Evolutionary conservation across 2,113 vertebrate species (phyloP), one percentile per base, ranked within the genome.

Genomic region (Halcyon senegalensis): DNA sequence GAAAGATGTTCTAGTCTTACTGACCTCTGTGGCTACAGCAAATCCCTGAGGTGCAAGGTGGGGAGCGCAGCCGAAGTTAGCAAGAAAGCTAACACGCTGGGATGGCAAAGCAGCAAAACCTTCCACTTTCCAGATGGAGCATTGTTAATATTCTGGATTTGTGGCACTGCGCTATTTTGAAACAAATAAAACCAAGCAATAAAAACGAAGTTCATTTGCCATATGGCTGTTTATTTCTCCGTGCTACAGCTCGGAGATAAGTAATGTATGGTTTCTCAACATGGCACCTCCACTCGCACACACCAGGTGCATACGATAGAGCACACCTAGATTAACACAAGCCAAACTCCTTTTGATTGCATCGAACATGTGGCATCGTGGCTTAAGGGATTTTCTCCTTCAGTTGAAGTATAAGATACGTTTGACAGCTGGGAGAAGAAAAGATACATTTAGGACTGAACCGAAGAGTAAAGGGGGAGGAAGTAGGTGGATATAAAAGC

Each of bases 221-320:
- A 98, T 98, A 97, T 98, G 98, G 97, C 91, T 97, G 95, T 96
- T 98, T 97, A 97, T 97, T 97, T 97, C 96, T 97, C 82, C 89
- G 80, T 87, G 91, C 74, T 87, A 67, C 89, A 96, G 69, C 77
- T 97, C 94, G 85, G 86, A 97, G 86, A 94, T 92, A 96, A 96
- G 96, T 96, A 97, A 96, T 97, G 88, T 88, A 92, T 88, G 89
- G 90, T n/a, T 94, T 56, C 94, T 96, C 96, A 96, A 87, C 92
- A 90, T 94, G 94, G 93, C 92, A 96, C 82, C 92, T 81, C 37
- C 83, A 46, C 58, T n/a, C 23, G 7, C 84, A 41, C 84, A 5
- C 19, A 30, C 81, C 35, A 95, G 28, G 94, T 81, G 77, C 90
- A 90, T 58, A 86, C 62, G 69, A 39, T 90, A 69, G 4, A 97